These are phyloP conservation scores for Myotis yumanensis DNA, from an alignment of 2,113 vertebrate species.

Conservation along the genomic window DNA sequence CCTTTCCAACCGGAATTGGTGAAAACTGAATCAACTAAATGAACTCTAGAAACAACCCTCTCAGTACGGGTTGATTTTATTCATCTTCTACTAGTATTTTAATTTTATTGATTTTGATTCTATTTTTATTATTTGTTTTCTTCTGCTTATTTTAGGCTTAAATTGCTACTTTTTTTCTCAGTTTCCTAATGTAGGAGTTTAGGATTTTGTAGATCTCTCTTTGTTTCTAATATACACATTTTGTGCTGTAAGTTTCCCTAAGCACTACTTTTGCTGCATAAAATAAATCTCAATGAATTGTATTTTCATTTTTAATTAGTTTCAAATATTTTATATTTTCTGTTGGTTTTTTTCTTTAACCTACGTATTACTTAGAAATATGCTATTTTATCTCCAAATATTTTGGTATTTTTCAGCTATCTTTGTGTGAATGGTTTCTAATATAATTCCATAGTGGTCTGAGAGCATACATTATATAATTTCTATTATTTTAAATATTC, in stretches of 20 bases:
- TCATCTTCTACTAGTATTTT: not conserved
- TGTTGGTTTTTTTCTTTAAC: not conserved
- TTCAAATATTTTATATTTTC: not conserved
- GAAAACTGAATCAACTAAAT: not conserved
- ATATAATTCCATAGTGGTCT: conserved; percentile 18
- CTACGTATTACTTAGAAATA: not conserved
- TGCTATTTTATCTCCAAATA: not conserved
- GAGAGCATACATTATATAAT: not conserved
- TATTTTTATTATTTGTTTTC: conserved; percentile 14
- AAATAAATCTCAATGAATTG: not conserved
- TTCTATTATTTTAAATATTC: conserved; percentile 5
- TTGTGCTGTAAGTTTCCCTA: conserved; percentile 1
- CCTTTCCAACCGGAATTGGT: not conserved
- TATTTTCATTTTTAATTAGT: conserved; percentile 44
- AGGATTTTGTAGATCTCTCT: not conserved
- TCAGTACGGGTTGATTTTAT: not conserved
- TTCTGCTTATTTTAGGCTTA: conserved; percentile 20
- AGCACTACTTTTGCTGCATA: not conserved
- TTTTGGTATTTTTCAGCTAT: not conserved
- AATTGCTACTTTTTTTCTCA: not conserved
- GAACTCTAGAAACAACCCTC: not conserved
- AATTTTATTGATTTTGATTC: conserved; percentile 8
- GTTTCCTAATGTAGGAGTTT: not conserved
- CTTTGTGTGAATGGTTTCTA: conserved; percentile 34
- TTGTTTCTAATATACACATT: not conserved